Evolutionary conservation across 2,113 vertebrate genomes (phyloP).

Genomic region (Engraulis encrasicolus): DNA sequence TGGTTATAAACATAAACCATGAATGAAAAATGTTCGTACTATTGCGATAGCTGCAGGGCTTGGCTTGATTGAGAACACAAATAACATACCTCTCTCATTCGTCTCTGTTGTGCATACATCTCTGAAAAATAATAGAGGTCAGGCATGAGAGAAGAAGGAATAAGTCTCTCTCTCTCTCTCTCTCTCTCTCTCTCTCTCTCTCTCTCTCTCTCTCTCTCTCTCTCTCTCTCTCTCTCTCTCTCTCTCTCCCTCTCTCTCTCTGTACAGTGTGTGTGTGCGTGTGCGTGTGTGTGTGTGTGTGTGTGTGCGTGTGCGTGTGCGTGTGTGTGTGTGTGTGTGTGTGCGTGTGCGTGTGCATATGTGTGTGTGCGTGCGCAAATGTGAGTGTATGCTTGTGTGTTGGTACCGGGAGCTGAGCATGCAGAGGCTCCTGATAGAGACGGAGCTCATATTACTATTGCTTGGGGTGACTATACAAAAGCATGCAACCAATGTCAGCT

Average conservation of each 20-base stretch:
- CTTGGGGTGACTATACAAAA: constrained; percentile 39
- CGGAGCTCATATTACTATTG: constrained; percentile 63
- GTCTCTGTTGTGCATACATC: constrained; percentile 59
- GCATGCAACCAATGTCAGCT: constrained; percentile 39
- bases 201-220: not conserved
- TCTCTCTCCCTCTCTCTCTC: too few relatives aligned
- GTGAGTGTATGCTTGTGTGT: too few relatives aligned
- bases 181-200: too few relatives aligned
- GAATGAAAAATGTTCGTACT: too few relatives aligned
- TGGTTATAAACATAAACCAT: too few relatives aligned
- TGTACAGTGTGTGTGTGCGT: too few relatives aligned
- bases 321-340: too few relatives aligned
- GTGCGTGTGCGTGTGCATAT: too few relatives aligned
- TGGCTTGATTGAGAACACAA: constrained; percentile 14
- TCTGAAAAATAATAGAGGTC: constrained; percentile 62
- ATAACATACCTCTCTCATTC: constrained; percentile 68
- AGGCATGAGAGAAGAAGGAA: too few relatives aligned
- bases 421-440: constrained; percentile 47
- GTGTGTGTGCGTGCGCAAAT: too few relatives aligned
- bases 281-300: not conserved
- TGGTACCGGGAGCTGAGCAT: constrained; percentile 24
- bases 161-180: too few relatives aligned
- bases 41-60: too few relatives aligned
- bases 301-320: not conserved
- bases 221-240: not conserved